These are phyloP conservation scores for Charaxes varanes DNA, from an alignment of 1,140 invertebrate genomes.

Conservation along the genomic window DNA sequence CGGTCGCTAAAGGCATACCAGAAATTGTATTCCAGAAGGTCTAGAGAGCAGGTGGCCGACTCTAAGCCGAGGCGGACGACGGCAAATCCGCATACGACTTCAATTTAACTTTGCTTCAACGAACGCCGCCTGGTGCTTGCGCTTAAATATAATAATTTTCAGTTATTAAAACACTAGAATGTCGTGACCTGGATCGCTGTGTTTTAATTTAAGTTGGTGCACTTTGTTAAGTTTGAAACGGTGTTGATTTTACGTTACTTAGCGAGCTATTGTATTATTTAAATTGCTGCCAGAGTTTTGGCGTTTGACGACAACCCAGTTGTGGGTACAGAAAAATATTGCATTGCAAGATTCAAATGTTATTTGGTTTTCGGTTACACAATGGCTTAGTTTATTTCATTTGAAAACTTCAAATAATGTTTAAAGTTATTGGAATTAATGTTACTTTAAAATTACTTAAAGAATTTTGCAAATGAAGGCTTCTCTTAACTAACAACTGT, in stretches of 20 bases:
- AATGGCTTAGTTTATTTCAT: neutral
- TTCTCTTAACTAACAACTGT: too few relatives aligned
- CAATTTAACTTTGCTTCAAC: constrained; percentile 68
- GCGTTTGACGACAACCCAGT: too few relatives aligned
- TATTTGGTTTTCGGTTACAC: too few relatives aligned
- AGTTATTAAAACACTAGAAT: constrained; percentile 24
- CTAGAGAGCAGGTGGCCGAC: constrained; percentile 52
- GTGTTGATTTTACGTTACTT: too few relatives aligned
- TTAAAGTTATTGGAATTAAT: too few relatives aligned
- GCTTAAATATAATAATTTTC: constrained; percentile 46
- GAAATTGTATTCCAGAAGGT: constrained; percentile 58
- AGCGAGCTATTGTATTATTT: too few relatives aligned
- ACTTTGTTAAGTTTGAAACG: constrained; percentile 8
- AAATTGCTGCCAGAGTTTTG: too few relatives aligned
- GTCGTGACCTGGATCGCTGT: constrained; percentile 12
- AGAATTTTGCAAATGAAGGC: too few relatives aligned
- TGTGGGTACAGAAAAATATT: too few relatives aligned
- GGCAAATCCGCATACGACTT: constrained; percentile 62
- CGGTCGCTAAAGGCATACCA: constrained; percentile 47
- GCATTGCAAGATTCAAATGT: too few relatives aligned
- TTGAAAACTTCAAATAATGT: too few relatives aligned
- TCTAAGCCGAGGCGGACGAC: constrained; percentile 48
- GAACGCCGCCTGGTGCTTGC: constrained; percentile 54
- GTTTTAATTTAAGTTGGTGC: constrained; percentile 13
- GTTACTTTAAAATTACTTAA: too few relatives aligned